Conservation (phyloP, 2,888 invertebrate genomes). For the Tuta absoluta region DNA sequence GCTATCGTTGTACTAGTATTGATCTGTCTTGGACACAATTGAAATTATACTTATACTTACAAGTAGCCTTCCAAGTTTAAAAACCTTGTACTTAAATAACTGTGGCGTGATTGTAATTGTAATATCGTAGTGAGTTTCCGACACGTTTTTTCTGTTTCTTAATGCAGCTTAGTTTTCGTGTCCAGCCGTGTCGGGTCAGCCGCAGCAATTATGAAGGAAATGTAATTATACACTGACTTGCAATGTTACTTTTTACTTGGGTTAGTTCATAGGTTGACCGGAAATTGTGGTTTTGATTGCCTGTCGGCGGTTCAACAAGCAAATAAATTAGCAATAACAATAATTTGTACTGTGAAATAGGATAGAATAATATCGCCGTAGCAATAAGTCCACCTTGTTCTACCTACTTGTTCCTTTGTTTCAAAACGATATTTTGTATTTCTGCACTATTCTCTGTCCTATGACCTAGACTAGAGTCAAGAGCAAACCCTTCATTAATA, state of each 20-base stretch:
- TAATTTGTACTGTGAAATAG: not conserved
- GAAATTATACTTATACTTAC: not conserved
- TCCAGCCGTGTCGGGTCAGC: conserved; percentile 27
- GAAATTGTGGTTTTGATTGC: conserved; percentile 35
- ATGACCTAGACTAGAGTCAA: too few species aligned
- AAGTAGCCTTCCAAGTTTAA: not conserved
- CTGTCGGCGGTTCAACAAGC: conserved; percentile 10
- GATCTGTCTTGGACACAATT: not conserved
- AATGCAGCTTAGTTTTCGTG: conserved; percentile 10
- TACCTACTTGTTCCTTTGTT: too few species aligned
- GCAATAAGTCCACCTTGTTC: too few species aligned
- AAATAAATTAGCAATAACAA: not conserved
- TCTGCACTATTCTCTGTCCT: too few species aligned
- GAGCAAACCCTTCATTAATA: too few species aligned
- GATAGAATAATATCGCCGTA: too few species aligned
- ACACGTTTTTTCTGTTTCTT: conserved; percentile 7
- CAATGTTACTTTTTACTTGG: conserved; percentile 27
- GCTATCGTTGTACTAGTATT: not conserved
- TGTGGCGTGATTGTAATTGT: not conserved
- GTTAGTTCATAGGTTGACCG: conserved; percentile 31
- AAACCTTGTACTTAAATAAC: conserved; percentile 1
- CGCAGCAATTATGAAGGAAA: conserved; percentile 34
- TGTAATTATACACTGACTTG: conserved; percentile 39
- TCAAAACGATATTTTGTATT: too few species aligned
- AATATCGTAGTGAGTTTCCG: not conserved